A percentile compares a stretch with the other conserved stretches of the same genome.
These are phyloP conservation scores for Nothura maculosa DNA, from an alignment of 2,797 vertebrate genomes.

Conservation along the genomic window DNA sequence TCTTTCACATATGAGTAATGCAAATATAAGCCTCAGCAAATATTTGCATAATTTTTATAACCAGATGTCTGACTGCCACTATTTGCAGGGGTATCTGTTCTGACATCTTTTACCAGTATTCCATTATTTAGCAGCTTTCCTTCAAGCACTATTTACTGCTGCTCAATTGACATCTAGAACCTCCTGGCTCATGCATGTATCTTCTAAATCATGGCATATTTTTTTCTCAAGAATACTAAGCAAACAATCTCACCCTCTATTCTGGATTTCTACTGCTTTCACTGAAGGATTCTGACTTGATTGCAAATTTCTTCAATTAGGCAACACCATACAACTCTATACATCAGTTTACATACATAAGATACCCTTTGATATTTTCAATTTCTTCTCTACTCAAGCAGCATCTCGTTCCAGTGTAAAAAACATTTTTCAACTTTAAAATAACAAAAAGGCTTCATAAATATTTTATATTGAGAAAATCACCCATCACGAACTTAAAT, in stretches of 20 bases:
- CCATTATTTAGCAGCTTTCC: constrained; percentile 20
- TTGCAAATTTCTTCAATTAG: background rate
- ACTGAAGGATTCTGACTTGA: background rate
- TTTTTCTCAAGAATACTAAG: background rate
- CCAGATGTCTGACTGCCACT: background rate
- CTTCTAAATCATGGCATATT: background rate
- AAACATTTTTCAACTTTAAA: background rate
- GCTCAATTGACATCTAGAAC: background rate
- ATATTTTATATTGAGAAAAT: background rate
- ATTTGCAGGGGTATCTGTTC: background rate
- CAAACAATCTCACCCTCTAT: background rate
- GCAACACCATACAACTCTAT: background rate
- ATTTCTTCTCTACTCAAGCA: background rate
- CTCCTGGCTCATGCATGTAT: background rate
- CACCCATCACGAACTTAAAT: background rate
- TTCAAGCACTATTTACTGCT: background rate
- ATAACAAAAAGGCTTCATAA: background rate
- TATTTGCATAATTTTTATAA: constrained; percentile 35
- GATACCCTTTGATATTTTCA: background rate
- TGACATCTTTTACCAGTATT: background rate
- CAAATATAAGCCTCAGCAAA: constrained; percentile 9
- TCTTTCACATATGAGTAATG: background rate
- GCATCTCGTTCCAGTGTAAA: background rate
- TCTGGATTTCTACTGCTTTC: background rate
- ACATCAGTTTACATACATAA: background rate